Evolutionary conservation across 2,888 invertebrate genomes (phyloP).

Genomic region (Craniophora ligustri): DNA sequence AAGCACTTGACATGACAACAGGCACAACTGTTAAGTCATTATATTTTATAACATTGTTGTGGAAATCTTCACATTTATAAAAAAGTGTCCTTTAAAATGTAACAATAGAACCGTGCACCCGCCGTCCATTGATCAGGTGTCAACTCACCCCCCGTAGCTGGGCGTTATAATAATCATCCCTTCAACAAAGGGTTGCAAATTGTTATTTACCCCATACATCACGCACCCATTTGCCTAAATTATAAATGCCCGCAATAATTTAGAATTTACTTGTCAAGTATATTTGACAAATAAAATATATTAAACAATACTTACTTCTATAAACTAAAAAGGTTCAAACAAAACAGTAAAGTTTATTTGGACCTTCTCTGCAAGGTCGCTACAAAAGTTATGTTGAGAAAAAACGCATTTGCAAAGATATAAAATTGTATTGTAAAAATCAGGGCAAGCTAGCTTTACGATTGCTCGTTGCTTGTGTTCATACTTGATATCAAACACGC

Average conservation of each 20-base stretch:
- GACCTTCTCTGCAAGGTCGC: neutral
- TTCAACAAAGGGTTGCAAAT: slow-evolving; percentile 85
- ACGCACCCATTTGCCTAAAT: slow-evolving; percentile 78
- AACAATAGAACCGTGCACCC: slow-evolving; percentile 59
- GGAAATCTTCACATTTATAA: slow-evolving; percentile 36
- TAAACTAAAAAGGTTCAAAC: too few relatives aligned
- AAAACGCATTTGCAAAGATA: slow-evolving; percentile 26
- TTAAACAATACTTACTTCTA: too few relatives aligned
- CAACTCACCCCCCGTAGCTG: slow-evolving; percentile 61
- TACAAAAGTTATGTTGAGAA: neutral
- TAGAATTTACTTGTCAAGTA: slow-evolving; percentile 80
- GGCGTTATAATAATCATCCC: slow-evolving; percentile 74
- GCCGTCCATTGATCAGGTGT: slow-evolving; percentile 79
- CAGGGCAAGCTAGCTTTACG: slow-evolving; percentile 33
- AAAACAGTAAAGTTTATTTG: neutral
- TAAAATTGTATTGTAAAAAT: slow-evolving; percentile 12
- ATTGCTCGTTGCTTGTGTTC: slow-evolving; percentile 10
- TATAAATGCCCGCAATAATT: slow-evolving; percentile 83
- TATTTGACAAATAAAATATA: slow-evolving; percentile 11
- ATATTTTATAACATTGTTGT: slow-evolving; percentile 12
- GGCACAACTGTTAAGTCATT: neutral
- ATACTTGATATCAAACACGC: slow-evolving; percentile 22
- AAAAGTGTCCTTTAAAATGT: slow-evolving; percentile 43
- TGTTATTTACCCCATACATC: slow-evolving; percentile 86
- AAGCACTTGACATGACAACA: neutral